Evolutionary conservation across 2,888 invertebrate genomes (phyloP), one percentile per base, ranked within the genome.

Genomic region (Phrixothrix hirtus): DNA sequence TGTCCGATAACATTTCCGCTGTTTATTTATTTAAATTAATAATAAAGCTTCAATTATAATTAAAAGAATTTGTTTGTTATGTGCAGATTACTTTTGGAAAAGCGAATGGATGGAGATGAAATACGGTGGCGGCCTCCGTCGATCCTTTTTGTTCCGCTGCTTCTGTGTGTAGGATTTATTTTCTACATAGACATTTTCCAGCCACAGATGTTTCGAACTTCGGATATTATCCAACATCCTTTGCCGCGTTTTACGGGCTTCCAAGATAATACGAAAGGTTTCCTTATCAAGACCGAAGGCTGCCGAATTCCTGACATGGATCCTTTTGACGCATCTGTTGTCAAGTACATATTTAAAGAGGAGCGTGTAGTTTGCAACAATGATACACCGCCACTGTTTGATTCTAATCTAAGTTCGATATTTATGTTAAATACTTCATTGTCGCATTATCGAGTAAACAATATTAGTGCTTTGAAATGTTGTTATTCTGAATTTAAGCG

Each of bases 291-390:
- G 65, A 86, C 84, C 5, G 75, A 78, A 50, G 87, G 87, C 13
- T 88, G 88, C 67, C 81, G 82, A 6, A 86, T 88, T 59, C 85
- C 87, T 0, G 79, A 79, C 1, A 73, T 87, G 62, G 78, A 81
- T 58, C 81, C 86, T 0, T 81, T 82, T 59, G 85, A 87, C 65
- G 71, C 78, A 2, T 73, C 75, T 27, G 76, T 86, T 17, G 77
- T 73, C 57, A 76, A 77, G 55, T 86, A 80, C 62, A 77, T 85
- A 34, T 69, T 73, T 41, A 72, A 73, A 9, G 81, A 81, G 3
- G 71, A 74, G 17, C 71, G 74, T 4, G 71, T 82, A 16, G 74
- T 76, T 27, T 82, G 82, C 59, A 82, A 84, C 56, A 73, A 77
- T n/a, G 77, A 65, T 10, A 54, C 56, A n/a, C 73, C 77, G 11